phyloP scores from a whole-genome alignment of 1,140 invertebrate species.

The Lepidurus couesii region DNA sequence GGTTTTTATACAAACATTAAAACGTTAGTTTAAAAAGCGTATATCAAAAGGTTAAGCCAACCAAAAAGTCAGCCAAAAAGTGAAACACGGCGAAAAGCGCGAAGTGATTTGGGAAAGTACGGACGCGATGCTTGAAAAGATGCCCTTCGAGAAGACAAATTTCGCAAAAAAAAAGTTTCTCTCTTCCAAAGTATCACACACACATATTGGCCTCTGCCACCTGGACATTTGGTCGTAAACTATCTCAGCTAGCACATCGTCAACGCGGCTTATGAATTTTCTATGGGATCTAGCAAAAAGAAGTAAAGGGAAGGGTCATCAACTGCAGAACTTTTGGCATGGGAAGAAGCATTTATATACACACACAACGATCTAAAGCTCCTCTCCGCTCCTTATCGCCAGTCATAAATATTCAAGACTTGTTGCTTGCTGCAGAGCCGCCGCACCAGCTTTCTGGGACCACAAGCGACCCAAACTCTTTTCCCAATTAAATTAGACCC shows the following conservation, averaged over 20 bases:
- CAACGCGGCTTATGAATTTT: constrained; percentile 15
- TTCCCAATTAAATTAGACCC: constrained; percentile 15
- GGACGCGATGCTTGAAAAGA: too few species aligned
- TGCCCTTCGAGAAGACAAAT: too few species aligned
- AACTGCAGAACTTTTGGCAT: constrained; percentile 7
- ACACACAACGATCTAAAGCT: neutral
- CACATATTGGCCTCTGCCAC: neutral
- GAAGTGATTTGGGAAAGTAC: too few species aligned
- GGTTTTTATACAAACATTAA: too few species aligned
- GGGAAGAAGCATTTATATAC: constrained; percentile 8
- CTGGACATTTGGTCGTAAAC: neutral
- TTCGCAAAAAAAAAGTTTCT: neutral
- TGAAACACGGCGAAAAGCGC: too few species aligned
- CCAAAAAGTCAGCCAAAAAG: too few species aligned
- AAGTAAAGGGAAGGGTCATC: neutral
- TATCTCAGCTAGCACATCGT: neutral
- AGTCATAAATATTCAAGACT: constrained; percentile 9
- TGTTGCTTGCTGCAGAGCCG: neutral
- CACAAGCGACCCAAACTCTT: neutral
- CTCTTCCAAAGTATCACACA: neutral
- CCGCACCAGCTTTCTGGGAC: neutral
- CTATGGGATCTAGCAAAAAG: constrained; percentile 4
- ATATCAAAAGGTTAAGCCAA: too few species aligned
- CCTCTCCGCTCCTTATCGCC: constrained; percentile 12
- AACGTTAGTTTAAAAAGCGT: too few species aligned